These are phyloP conservation scores for Dipodomys stephensi DNA, from an alignment of 2,113 vertebrate genomes.

Conservation along the genomic window DNA sequence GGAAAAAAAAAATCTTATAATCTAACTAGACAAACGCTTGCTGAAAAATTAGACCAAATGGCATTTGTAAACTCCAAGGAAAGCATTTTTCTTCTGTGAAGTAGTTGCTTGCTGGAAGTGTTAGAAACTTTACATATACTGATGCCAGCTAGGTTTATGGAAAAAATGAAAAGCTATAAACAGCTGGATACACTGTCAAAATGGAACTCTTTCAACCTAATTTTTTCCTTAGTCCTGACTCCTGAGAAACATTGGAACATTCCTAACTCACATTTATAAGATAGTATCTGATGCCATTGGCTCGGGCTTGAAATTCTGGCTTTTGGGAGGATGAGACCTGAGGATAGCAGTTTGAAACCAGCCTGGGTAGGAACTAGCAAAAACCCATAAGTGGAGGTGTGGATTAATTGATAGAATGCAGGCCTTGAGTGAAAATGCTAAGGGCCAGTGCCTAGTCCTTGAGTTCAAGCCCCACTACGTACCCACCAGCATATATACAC, in stretches of 20 bases:
- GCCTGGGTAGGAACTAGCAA: too few relatives aligned
- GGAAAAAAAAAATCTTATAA: constrained; percentile 78
- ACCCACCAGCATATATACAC: too few relatives aligned
- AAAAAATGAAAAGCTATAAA: constrained; percentile 73
- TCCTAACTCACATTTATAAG: constrained; percentile 64
- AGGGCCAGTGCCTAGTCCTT: too few relatives aligned
- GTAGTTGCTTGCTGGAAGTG: constrained; percentile 65
- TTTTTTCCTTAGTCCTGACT: constrained; percentile 63
- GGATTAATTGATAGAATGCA: too few relatives aligned
- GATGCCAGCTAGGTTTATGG: constrained; percentile 70
- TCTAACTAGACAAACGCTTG: constrained; percentile 63
- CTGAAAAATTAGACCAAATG: constrained; percentile 71
- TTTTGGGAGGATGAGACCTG: too few relatives aligned
- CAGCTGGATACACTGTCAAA: constrained; percentile 47
- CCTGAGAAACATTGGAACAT: constrained; percentile 53
- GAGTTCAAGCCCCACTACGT: too few relatives aligned
- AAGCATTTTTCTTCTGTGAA: constrained; percentile 74
- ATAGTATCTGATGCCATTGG: not conserved
- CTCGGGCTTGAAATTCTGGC: too few relatives aligned
- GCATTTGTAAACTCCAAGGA: constrained; percentile 60
- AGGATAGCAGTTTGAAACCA: too few relatives aligned
- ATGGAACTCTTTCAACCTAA: constrained; percentile 6
- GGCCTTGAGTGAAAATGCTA: too few relatives aligned
- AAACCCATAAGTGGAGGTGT: too few relatives aligned
- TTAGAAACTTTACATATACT: constrained; percentile 65